Conservation (phyloP, 2,888 invertebrate genomes). For the Melieria omissa region DNA sequence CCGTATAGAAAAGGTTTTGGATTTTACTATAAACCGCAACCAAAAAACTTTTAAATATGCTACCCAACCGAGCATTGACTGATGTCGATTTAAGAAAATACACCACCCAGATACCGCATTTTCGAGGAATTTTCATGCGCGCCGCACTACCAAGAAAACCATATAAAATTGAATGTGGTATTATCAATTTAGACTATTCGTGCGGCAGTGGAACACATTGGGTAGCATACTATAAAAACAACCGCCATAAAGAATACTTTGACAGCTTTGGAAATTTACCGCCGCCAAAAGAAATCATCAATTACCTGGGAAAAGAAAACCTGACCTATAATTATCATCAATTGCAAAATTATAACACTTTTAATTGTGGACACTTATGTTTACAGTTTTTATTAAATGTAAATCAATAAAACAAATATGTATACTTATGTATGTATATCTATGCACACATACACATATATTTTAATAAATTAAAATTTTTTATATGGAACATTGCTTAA, state of each 20-base stretch:
- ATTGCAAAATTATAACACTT: constrained; percentile 49
- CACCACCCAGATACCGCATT: constrained; percentile 52
- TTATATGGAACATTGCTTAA: no score
- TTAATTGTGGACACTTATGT: constrained; percentile 36
- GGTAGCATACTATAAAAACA: constrained; percentile 53
- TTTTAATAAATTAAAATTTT: no score
- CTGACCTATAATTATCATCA: constrained; percentile 50
- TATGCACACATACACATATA: no score
- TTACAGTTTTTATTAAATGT: constrained; percentile 18
- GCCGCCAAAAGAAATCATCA: constrained; percentile 53
- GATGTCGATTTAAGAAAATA: constrained; percentile 52
- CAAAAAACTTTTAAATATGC: constrained; percentile 47
- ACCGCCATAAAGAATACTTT: constrained; percentile 54
- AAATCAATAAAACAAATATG: no score
- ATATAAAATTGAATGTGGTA: constrained; percentile 31
- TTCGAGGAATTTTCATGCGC: constrained; percentile 52
- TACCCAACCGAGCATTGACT: constrained; percentile 45
- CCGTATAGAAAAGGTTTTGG: constrained; percentile 42
- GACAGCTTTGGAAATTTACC: constrained; percentile 60
- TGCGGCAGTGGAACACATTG: no score
- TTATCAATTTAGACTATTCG: constrained; percentile 48
- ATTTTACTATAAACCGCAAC: constrained; percentile 39
- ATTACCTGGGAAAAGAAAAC: constrained; percentile 45
- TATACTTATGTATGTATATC: no score
- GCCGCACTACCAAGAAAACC: constrained; percentile 32